These are phyloP conservation scores for Tyto alba DNA, from an alignment of 2,113 vertebrate genomes.

Conservation along the genomic window DNA sequence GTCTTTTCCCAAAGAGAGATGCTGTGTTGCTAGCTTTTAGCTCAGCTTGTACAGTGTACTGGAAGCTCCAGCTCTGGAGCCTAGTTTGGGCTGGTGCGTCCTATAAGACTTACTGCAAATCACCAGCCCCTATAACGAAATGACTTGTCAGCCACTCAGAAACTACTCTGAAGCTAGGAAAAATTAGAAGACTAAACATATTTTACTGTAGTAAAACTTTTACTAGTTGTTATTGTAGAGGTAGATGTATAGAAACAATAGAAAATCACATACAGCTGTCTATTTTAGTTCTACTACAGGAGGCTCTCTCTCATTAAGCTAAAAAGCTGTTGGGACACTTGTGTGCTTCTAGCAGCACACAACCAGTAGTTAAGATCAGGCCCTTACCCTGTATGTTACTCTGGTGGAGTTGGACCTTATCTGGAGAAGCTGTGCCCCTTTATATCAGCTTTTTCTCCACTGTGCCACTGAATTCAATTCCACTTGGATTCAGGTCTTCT, in stretches of 20 bases:
- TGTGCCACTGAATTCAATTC: not conserved
- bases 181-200: not conserved
- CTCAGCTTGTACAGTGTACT: not conserved
- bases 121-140: not conserved
- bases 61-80: not conserved
- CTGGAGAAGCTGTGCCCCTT: not conserved
- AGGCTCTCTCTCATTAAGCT: not conserved
- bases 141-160: not conserved
- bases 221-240: not conserved
- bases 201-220: not conserved
- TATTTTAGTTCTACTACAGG: not conserved
- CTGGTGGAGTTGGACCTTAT: not conserved
- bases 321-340: not conserved
- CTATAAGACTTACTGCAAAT: not conserved
- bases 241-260: not conserved
- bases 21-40: not conserved
- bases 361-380: not conserved
- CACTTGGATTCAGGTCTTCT: not conserved
- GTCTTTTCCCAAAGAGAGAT: not conserved
- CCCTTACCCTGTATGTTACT: not conserved
- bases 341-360: not conserved
- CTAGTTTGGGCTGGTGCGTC: not conserved
- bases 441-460: not conserved
- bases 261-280: not conserved
- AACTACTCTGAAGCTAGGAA: not conserved